Evolutionary conservation across 1,140 invertebrate genomes (phyloP), one percentile per base, ranked within the genome.

Genomic region (Chlorops oryzae): DNA sequence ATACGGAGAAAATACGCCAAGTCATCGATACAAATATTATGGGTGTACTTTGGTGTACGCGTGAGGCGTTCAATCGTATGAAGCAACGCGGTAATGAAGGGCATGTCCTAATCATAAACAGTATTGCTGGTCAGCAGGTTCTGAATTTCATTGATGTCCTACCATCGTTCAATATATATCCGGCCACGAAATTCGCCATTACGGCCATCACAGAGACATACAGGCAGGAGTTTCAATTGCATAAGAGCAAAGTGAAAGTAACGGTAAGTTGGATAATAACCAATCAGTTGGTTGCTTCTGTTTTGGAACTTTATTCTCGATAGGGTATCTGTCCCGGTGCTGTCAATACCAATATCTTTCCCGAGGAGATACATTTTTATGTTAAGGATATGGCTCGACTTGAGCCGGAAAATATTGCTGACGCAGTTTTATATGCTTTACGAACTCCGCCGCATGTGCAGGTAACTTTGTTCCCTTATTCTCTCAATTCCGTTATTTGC

Each of bases 1-100:
- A 71, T 34, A 65, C 75, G 1, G 49, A 64, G 23, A 70, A 68
- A 25, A 65, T 74, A 28, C 56, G 59, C 5, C 54, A 67, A 7
- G 63, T 76, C 4, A 55, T 89, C 21, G 80, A 88, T 42, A 79
- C 83, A 0, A 92, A 90, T 61, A 74, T 87, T 0, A 74, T 86
- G 48, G 86, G 76, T 0, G 62, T 88, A 1, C 76, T 80, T 20
- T 77, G 83, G 52, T 86, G 85, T 47, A 81, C 84, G 0, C 74
- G 81, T 15, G 80, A 83, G 58, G 80, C 83, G 1, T 70, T 88
- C 2, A 77, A 61, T 7, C 81, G 78, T 1, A 89, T 92, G 85
- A 76, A 69, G 39, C 78, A 78, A 55, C 72, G 79, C 5, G 74
- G 75, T 2, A 74, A 81, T 9, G 73, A 81, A 52, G 87, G 86